Conservation (phyloP, 2,113 vertebrate species). For the Anseranas semipalmata region DNA sequence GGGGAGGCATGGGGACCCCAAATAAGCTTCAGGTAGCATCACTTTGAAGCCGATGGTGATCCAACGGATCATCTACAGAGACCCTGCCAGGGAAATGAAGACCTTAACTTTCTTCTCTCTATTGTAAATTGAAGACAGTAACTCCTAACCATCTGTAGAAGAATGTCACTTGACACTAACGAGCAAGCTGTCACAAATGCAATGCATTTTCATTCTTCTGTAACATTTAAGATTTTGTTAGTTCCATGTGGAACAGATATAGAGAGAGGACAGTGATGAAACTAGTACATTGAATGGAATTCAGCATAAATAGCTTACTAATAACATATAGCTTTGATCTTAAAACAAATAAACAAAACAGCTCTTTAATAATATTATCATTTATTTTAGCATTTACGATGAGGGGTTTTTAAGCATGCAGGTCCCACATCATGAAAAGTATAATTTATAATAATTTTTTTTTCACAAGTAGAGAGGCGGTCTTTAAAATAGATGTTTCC, state of each 20-base stretch:
- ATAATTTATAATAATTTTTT: conserved; percentile 16
- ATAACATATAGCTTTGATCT: conserved; percentile 3
- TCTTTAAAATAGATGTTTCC: conserved; percentile 10
- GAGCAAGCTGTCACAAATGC: neutral
- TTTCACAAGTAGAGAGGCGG: neutral
- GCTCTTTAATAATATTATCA: neutral
- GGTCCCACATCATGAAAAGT: conserved; percentile 8
- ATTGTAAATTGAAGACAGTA: neutral
- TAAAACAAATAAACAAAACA: neutral
- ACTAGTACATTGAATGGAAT: neutral
- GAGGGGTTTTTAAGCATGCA: neutral
- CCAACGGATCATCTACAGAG: neutral
- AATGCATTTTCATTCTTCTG: neutral
- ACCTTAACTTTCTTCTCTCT: neutral
- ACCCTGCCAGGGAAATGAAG: neutral
- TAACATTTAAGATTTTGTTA: neutral
- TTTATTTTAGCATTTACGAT: conserved; percentile 45
- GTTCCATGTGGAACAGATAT: neutral
- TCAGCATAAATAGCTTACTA: neutral
- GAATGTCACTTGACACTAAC: neutral
- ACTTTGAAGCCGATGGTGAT: neutral
- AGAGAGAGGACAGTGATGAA: neutral
- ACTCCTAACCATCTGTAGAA: neutral
- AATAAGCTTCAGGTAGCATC: neutral
- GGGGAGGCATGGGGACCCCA: neutral